Evolutionary conservation across 53 echinoderm and acorn worm genomes (phyloP).

Genomic region (Echinarachnius parma): DNA sequence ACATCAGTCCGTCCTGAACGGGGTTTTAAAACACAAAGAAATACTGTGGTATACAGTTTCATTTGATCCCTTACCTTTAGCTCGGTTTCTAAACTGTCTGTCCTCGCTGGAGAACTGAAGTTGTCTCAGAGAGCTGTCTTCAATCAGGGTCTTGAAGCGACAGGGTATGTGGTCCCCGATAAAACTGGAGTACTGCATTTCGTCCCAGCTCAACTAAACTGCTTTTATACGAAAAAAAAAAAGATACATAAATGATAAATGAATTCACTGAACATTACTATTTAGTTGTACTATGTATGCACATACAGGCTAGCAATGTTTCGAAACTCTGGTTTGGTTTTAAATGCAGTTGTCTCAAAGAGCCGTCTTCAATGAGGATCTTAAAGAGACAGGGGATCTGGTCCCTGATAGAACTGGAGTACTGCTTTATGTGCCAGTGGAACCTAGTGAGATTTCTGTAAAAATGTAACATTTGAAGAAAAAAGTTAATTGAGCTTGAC

Average conservation of each 20-base stretch:
- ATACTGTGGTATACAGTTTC: background rate
- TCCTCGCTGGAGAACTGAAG: conserved; percentile 22
- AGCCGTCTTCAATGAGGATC: conserved; percentile 22
- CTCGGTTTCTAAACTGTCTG: conserved; percentile 3
- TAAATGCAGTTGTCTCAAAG: conserved; percentile 18
- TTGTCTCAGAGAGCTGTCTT: conserved; percentile 28
- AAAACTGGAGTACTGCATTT: conserved; percentile 35
- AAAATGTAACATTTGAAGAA: no score
- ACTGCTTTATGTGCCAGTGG: conserved; percentile 33
- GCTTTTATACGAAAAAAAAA: no score
- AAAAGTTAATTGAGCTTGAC: no score
- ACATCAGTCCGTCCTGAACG: no score
- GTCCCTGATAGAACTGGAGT: conserved; percentile 28
- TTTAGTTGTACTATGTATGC: no score
- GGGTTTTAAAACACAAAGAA: no score
- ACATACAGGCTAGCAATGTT: no score
- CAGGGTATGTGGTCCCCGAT: conserved; percentile 31
- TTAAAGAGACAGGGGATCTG: conserved; percentile 28
- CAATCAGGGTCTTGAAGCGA: conserved; percentile 26
- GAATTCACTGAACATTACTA: no score
- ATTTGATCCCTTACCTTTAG: conserved; percentile 11
- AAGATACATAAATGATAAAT: no score
- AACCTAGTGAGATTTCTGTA: no score
- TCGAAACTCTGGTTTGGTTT: no score
- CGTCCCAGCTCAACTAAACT: no score